These are phyloP conservation scores for Stercorarius parasiticus DNA, from an alignment of 2,113 vertebrate genomes.

Conservation along the genomic window DNA sequence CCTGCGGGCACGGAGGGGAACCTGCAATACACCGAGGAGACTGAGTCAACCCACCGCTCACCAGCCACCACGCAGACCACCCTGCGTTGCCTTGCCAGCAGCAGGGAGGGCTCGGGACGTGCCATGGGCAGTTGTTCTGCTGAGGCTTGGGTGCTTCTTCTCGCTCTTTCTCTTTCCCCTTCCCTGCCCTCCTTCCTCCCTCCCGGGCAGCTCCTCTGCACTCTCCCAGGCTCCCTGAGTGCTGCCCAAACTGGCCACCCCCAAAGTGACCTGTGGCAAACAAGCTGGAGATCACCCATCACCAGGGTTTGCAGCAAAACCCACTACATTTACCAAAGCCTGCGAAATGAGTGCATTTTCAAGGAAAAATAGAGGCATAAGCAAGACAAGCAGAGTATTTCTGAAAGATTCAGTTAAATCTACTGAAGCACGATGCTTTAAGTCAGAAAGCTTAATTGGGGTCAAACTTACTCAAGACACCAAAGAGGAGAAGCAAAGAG, in stretches of 20 bases:
- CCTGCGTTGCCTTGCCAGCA: no score
- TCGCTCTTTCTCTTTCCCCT: not conserved
- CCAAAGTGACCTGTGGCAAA: not conserved
- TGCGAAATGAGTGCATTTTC: rapidly evolving
- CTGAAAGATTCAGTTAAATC: not conserved
- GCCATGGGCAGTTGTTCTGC: no score
- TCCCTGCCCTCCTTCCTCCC: not conserved
- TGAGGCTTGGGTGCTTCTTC: not conserved
- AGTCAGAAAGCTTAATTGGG: not conserved
- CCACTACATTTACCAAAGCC: not conserved
- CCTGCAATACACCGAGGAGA: not conserved
- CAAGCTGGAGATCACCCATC: not conserved
- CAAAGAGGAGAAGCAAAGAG: not conserved
- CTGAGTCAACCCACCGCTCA: not conserved
- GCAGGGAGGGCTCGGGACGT: no score
- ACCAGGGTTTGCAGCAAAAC: not conserved
- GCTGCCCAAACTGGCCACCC: not conserved
- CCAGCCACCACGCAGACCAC: rapidly evolving
- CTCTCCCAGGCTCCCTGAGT: no score
- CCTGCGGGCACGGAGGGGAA: not conserved
- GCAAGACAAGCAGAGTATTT: not conserved
- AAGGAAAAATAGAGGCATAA: not conserved
- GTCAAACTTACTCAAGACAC: not conserved
- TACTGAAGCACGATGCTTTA: rapidly evolving
- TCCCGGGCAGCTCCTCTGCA: no score